Evolutionary conservation across 2,888 invertebrate species (phyloP).

Genomic region (Penaeus monodon): DNA sequence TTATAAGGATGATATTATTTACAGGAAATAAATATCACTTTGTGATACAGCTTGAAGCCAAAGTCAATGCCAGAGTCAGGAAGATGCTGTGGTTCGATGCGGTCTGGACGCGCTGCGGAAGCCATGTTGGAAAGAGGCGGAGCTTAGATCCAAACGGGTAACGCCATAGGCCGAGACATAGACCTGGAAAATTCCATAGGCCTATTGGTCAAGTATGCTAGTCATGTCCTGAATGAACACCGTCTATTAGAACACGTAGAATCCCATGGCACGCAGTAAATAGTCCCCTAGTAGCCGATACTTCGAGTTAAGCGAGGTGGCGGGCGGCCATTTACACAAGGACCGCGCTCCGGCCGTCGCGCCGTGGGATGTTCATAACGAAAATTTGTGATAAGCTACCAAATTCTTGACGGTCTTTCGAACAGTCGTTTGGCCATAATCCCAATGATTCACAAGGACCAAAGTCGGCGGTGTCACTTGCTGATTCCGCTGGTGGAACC

Average conservation of each 20-base stretch:
- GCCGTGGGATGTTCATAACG: constrained; percentile 51
- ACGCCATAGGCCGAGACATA: constrained; percentile 45
- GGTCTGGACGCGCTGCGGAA: constrained; percentile 55
- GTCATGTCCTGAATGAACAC: constrained; percentile 47
- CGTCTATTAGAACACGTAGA: constrained; percentile 54
- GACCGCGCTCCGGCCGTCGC: constrained; percentile 41
- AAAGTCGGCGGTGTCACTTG: constrained; percentile 51
- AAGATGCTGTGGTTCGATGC: constrained; percentile 49
- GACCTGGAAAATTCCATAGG: constrained; percentile 53
- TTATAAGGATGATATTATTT: not conserved
- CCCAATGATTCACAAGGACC: constrained; percentile 51
- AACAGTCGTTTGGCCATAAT: constrained; percentile 57
- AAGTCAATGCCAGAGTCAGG: constrained; percentile 31
- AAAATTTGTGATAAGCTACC: constrained; percentile 59
- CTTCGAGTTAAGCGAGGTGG: constrained; percentile 25
- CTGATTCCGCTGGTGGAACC: constrained; percentile 27
- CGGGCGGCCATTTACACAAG: constrained; percentile 50
- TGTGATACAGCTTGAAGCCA: constrained; percentile 3
- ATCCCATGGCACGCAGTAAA: constrained; percentile 43
- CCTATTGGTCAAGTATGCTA: constrained; percentile 50
- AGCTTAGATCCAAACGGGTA: constrained; percentile 38
- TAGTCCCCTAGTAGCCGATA: constrained; percentile 47
- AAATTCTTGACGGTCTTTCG: constrained; percentile 57
- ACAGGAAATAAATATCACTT: not conserved
- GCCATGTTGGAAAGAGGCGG: constrained; percentile 63